Conservation (phyloP, 2,888 invertebrate species). For the Eristalis tenax region DNA sequence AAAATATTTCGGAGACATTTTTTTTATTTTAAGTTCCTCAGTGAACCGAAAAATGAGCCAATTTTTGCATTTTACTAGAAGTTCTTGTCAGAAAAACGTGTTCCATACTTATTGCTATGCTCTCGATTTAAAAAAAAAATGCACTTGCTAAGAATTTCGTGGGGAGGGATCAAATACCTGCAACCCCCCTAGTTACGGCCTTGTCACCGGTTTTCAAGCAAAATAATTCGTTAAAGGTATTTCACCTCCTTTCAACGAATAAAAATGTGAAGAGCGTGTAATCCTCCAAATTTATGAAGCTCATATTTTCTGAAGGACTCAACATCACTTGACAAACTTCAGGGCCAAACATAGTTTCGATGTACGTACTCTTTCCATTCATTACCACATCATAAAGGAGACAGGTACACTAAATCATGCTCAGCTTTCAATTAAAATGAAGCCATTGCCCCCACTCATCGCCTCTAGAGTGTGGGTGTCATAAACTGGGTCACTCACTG, state of each 20-base stretch:
- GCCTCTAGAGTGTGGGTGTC: background rate
- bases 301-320: background rate
- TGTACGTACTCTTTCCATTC: background rate
- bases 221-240: background rate
- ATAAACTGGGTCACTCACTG: background rate
- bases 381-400: conserved; percentile 10
- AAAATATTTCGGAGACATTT: too few relatives aligned
- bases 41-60: too few relatives aligned
- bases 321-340: background rate
- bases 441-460: background rate
- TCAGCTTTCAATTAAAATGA: conserved; percentile 39
- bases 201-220: too few relatives aligned
- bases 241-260: background rate
- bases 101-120: too few relatives aligned
- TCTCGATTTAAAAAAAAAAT: too few relatives aligned
- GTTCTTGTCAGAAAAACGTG: too few relatives aligned
- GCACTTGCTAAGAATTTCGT: too few relatives aligned
- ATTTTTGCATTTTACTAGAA: too few relatives aligned
- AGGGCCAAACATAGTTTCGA: background rate
- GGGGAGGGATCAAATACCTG: too few relatives aligned
- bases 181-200: too few relatives aligned
- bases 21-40: too few relatives aligned
- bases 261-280: background rate
- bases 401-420: background rate
- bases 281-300: background rate